phyloP scores from a whole-genome alignment of 1,140 invertebrate species.

The Acromyrmex charruanus region DNA sequence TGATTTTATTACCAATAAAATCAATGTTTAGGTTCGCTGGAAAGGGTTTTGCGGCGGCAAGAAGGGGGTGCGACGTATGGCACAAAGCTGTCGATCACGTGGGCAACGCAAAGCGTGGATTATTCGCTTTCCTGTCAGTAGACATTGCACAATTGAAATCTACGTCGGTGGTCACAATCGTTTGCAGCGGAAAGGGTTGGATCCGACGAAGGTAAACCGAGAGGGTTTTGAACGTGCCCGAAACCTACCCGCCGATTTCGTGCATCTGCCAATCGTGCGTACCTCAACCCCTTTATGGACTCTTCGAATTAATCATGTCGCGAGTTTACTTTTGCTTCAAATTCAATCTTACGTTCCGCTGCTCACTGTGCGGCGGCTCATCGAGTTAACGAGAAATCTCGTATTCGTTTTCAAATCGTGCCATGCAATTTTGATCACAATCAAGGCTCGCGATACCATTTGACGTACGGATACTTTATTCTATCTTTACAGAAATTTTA shows the following conservation, averaged over 20 bases:
- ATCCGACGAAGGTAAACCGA: slow-evolving; percentile 29
- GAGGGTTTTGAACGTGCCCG: slow-evolving; percentile 49
- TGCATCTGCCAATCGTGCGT: slow-evolving; percentile 8
- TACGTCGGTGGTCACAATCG: slow-evolving; percentile 77
- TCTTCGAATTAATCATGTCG: slow-evolving; percentile 55
- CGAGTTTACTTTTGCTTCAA: slow-evolving; percentile 70
- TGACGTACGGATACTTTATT: not conserved
- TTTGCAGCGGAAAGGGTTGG: slow-evolving; percentile 69
- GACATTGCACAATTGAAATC: slow-evolving; percentile 81
- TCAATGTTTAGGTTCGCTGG: slow-evolving; percentile 76
- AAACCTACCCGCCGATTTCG: slow-evolving; percentile 53
- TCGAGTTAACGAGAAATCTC: slow-evolving; percentile 57
- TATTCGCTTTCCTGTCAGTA: slow-evolving; percentile 78
- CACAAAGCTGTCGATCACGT: slow-evolving; percentile 67
- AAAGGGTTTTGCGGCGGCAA: slow-evolving; percentile 55
- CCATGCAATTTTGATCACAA: slow-evolving; percentile 19
- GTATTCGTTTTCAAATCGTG: slow-evolving; percentile 30
- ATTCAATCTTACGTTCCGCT: slow-evolving; percentile 71
- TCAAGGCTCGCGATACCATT: not conserved
- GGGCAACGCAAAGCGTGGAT: slow-evolving; percentile 69
- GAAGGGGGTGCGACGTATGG: slow-evolving; percentile 39
- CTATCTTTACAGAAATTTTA: not conserved
- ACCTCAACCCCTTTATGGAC: slow-evolving; percentile 23
- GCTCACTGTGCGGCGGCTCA: slow-evolving; percentile 38
- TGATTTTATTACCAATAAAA: slow-evolving; percentile 78